Conservation (phyloP, 2,888 invertebrate species). For the Eupithecia exiguata region DNA sequence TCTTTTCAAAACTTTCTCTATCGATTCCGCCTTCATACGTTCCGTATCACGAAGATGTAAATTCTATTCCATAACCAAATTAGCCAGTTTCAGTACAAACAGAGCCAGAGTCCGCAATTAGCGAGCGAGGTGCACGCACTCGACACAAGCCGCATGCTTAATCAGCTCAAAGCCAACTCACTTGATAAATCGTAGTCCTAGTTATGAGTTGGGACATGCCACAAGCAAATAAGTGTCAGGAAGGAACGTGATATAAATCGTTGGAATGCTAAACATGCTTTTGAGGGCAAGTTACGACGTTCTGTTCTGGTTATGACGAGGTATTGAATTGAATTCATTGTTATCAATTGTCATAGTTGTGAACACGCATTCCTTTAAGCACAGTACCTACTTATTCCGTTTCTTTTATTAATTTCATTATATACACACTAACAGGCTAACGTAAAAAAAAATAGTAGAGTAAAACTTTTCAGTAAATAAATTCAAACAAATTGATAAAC, state of each 20-base stretch:
- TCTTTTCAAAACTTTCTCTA: background rate
- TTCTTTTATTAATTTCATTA: background rate
- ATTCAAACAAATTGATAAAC: no score
- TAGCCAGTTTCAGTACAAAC: conserved; percentile 23
- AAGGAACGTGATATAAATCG: conserved; percentile 33
- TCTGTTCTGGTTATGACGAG: background rate
- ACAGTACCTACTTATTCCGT: background rate
- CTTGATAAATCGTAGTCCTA: conserved; percentile 30
- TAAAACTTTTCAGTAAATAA: no score
- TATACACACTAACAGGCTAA: no score
- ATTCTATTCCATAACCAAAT: conserved; percentile 28
- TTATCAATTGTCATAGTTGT: background rate
- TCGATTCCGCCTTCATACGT: background rate
- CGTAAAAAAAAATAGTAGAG: no score
- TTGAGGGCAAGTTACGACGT: background rate
- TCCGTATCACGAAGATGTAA: conserved; percentile 25
- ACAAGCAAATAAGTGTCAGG: conserved; percentile 27
- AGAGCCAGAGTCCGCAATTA: conserved; percentile 34
- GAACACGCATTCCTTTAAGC: background rate
- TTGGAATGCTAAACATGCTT: conserved; percentile 9
- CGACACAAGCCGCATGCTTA: conserved; percentile 25
- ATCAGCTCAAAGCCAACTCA: conserved; percentile 27
- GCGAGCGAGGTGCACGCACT: conserved; percentile 21
- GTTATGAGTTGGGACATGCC: conserved; percentile 36
- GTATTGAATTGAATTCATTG: background rate